phyloP scores from a whole-genome alignment of 92 coral and sea anemone genomes.

The Porites cylindrica region DNA sequence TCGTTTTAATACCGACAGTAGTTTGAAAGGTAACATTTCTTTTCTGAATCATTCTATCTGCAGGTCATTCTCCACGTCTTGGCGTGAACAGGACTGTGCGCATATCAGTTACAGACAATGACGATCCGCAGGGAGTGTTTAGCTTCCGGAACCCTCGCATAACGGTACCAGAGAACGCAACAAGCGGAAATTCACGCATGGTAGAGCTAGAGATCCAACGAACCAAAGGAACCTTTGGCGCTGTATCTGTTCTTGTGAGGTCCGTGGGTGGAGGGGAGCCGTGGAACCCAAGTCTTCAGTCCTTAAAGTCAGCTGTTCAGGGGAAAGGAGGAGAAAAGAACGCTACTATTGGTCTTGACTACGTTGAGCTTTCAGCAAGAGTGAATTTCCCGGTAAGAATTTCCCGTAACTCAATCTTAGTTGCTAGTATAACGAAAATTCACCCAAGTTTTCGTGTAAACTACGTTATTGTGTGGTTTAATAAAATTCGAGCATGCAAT shows the following conservation, averaged over 20 bases:
- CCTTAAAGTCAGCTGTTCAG: slow-evolving; percentile 62
- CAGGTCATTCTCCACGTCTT: slow-evolving; percentile 82
- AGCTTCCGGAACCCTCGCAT: slow-evolving; percentile 75
- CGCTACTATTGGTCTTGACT: slow-evolving; percentile 82
- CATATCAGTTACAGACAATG: slow-evolving; percentile 88
- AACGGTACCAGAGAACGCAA: slow-evolving; percentile 78
- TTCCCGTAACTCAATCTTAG: neutral
- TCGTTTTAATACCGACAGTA: too few species aligned
- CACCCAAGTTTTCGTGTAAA: too few species aligned
- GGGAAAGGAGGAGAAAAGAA: slow-evolving; percentile 69
- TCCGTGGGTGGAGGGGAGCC: slow-evolving; percentile 96
- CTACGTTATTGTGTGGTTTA: too few species aligned
- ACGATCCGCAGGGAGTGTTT: slow-evolving; percentile 86
- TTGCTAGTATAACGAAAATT: too few species aligned
- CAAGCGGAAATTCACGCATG: slow-evolving; percentile 67
- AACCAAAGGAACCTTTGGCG: slow-evolving; percentile 90
- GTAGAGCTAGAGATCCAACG: slow-evolving; percentile 83
- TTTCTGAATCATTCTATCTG: neutral
- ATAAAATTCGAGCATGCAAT: too few species aligned
- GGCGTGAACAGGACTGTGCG: slow-evolving; percentile 75
- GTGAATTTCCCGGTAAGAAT: slow-evolving; percentile 57
- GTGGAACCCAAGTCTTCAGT: slow-evolving; percentile 77
- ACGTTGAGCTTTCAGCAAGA: slow-evolving; percentile 56
- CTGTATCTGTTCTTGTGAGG: slow-evolving; percentile 90
- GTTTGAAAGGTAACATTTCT: too few species aligned